A percentile compares a stretch with the other conserved stretches of the same genome.
phyloP scores from a whole-genome alignment of 2,797 vertebrate genomes.

The Australoheros facetus region DNA sequence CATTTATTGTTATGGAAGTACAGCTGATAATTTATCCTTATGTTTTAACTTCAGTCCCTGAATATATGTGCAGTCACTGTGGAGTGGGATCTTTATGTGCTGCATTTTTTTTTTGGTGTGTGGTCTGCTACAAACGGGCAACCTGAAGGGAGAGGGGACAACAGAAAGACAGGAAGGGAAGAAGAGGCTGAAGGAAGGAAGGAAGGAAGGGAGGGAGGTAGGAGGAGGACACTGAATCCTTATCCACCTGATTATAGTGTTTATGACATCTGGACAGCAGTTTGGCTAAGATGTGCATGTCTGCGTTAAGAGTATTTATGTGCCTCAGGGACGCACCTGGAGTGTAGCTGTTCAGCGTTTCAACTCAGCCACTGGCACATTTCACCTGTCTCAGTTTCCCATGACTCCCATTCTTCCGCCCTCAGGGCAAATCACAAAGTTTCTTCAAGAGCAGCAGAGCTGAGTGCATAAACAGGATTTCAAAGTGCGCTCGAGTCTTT shows the following conservation, averaged over 20 bases:
- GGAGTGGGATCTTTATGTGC: background rate
- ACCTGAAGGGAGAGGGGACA: slow-evolving; percentile 41
- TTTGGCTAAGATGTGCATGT: slow-evolving; percentile 47
- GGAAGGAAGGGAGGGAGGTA: slow-evolving; percentile 46
- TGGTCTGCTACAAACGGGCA: slow-evolving; percentile 48
- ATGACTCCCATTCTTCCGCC: slow-evolving; percentile 47
- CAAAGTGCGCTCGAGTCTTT: slow-evolving; percentile 14
- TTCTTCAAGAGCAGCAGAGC: slow-evolving; percentile 35
- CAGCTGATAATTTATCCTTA: background rate
- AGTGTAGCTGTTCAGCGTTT: slow-evolving; percentile 58
- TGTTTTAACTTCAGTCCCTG: background rate
- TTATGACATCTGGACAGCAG: slow-evolving; percentile 68
- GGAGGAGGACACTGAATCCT: slow-evolving; percentile 42
- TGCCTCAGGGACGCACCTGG: slow-evolving; percentile 73
- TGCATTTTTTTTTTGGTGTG: slow-evolving; percentile 49
- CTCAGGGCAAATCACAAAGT: slow-evolving; percentile 55
- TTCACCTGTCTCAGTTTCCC: slow-evolving; percentile 65
- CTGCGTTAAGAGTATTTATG: slow-evolving; percentile 13
- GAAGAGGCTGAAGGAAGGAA: slow-evolving; percentile 37
- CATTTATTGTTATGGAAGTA: background rate
- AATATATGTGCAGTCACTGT: background rate
- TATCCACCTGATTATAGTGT: slow-evolving; percentile 71
- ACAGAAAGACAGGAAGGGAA: slow-evolving; percentile 59
- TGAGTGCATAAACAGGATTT: slow-evolving; percentile 45
- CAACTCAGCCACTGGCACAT: slow-evolving; percentile 59